Evolutionary conservation across 2,797 vertebrate genomes (phyloP).

Genomic region (Staurois parvus): DNA sequence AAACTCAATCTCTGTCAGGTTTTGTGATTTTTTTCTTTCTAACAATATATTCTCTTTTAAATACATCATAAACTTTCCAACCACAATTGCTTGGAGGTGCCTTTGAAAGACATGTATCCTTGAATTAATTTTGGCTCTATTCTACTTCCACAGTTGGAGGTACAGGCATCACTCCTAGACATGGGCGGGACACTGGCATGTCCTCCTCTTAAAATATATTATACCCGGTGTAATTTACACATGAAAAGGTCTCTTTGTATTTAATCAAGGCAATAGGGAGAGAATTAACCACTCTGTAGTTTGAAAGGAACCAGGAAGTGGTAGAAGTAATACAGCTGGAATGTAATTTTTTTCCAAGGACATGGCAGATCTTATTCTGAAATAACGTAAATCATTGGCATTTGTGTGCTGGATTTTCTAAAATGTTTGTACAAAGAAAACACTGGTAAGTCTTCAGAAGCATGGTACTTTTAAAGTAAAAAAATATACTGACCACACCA

Average conservation of each 20-base stretch:
- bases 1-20: not conserved
- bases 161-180: constrained; percentile 54
- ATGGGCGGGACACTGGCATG: constrained; percentile 64
- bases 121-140: constrained; percentile 43
- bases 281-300: constrained; percentile 65
- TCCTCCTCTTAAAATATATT: constrained; percentile 67
- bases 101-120: constrained; percentile 33
- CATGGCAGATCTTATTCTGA: constrained; percentile 25
- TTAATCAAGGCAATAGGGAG: constrained; percentile 62
- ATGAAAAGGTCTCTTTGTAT: constrained; percentile 65
- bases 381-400: constrained; percentile 19
- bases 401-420: constrained; percentile 7
- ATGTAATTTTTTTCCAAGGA: constrained; percentile 57
- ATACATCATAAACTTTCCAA: constrained; percentile 38
- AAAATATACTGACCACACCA: constrained; percentile 44
- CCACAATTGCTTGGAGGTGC: constrained; percentile 38
- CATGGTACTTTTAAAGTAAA: constrained; percentile 19
- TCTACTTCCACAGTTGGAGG: constrained; percentile 49
- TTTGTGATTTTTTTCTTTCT: constrained; percentile 7
- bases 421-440: constrained; percentile 44
- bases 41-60: constrained; percentile 21
- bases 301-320: constrained; percentile 64
- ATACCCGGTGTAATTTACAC: constrained; percentile 65
- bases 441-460: constrained; percentile 13
- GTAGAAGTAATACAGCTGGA: constrained; percentile 58